Conservation (phyloP, 1,140 invertebrate genomes). For the Eufriesea mexicana region DNA sequence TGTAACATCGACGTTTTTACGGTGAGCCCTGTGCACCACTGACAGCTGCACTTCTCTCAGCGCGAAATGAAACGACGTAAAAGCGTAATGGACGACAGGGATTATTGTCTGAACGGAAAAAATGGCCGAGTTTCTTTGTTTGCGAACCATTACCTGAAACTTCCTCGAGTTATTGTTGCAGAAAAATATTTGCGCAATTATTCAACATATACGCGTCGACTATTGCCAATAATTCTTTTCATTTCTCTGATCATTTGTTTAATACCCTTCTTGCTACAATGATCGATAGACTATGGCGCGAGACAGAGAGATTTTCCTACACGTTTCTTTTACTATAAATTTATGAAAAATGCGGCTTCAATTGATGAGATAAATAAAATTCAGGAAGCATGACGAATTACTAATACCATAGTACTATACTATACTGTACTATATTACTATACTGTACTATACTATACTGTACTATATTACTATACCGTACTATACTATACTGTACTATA, state of each 20-base stretch:
- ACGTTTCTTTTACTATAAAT: too few relatives aligned
- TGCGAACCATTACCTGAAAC: not conserved
- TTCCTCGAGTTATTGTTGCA: not conserved
- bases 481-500: too few relatives aligned
- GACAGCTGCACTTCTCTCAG: slow-evolving; percentile 40
- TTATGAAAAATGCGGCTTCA: too few relatives aligned
- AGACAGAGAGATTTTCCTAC: too few relatives aligned
- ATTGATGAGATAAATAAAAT: too few relatives aligned
- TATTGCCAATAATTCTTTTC: too few relatives aligned
- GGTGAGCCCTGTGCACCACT: slow-evolving; percentile 28
- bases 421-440: too few relatives aligned
- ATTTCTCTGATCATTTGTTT: not conserved
- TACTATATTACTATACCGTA: too few relatives aligned
- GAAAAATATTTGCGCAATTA: not conserved
- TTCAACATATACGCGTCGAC: not conserved
- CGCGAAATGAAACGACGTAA: slow-evolving; percentile 52
- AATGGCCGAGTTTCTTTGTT: slow-evolving; percentile 2
- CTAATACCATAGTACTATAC: too few relatives aligned
- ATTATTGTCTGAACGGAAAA: slow-evolving; percentile 3
- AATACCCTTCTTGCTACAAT: not conserved
- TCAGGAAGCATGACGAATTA: too few relatives aligned
- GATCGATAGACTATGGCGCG: too few relatives aligned
- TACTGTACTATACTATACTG: too few relatives aligned
- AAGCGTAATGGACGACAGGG: slow-evolving; percentile 22
- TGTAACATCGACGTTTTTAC: slow-evolving; percentile 56